Percentiles rank a stretch among this genome's conserved stretches.
phyloP scores from a whole-genome alignment of 2,888 invertebrate species.

The Diaprepes abbreviatus region DNA sequence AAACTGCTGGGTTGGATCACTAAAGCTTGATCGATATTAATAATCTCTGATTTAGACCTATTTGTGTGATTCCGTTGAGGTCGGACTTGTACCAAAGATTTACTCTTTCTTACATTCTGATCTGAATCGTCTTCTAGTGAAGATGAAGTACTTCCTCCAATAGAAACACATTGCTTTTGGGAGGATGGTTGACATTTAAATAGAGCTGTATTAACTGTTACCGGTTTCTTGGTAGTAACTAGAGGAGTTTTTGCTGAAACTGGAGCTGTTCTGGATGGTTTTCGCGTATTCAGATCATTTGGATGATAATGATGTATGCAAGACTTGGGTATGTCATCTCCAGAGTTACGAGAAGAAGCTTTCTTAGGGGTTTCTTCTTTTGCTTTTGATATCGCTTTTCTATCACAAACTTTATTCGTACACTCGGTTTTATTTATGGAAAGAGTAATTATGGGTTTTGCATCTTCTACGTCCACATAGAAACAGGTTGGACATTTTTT shows the following conservation, averaged over 20 bases:
- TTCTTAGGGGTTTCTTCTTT: neutral
- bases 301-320: slow-evolving; percentile 1
- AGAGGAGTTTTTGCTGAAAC: neutral
- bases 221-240: neutral
- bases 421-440: neutral
- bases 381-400: neutral
- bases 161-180: neutral
- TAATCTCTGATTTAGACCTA: slow-evolving; percentile 50
- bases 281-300: neutral
- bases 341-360: no score
- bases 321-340: neutral
- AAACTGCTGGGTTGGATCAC: neutral
- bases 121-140: slow-evolving; percentile 23
- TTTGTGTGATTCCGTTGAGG: neutral
- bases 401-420: neutral
- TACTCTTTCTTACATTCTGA: slow-evolving; percentile 23
- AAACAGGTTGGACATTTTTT: neutral
- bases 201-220: slow-evolving; percentile 10
- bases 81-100: slow-evolving; percentile 31
- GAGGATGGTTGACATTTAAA: neutral
- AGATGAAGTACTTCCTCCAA: slow-evolving; percentile 34
- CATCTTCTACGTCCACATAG: neutral
- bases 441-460: neutral
- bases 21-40: slow-evolving; percentile 26
- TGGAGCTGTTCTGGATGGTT: neutral